These are phyloP conservation scores for Gambelia wislizenii DNA, from an alignment of 2,797 vertebrate species.

Conservation along the genomic window DNA sequence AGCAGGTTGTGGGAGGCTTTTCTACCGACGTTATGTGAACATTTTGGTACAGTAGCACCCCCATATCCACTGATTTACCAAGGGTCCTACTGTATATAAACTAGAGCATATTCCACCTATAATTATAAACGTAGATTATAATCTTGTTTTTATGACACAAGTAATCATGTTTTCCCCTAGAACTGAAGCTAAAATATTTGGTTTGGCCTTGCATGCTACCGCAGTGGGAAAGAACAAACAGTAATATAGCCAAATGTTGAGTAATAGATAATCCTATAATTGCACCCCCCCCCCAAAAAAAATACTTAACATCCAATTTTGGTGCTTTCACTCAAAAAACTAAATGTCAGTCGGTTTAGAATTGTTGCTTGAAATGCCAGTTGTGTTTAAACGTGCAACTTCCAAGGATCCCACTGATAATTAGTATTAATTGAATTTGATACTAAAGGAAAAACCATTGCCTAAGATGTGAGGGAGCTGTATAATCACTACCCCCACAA, in stretches of 20 bases:
- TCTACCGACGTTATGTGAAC: slow-evolving; percentile 59
- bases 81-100: no score
- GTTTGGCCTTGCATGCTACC: background rate
- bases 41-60: no score
- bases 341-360: slow-evolving; percentile 44
- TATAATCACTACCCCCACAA: slow-evolving; percentile 35
- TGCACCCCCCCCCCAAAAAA: background rate
- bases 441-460: slow-evolving; percentile 22
- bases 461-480: slow-evolving; percentile 46
- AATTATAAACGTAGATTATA: slow-evolving; percentile 29
- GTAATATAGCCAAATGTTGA: background rate
- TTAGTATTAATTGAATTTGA: slow-evolving; percentile 55
- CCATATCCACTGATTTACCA: no score
- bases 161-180: background rate
- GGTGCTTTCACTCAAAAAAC: slow-evolving; percentile 36
- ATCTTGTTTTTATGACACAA: slow-evolving; percentile 32
- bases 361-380: slow-evolving; percentile 48
- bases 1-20: background rate
- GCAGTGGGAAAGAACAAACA: background rate
- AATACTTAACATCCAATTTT: slow-evolving; percentile 18
- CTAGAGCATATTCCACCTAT: slow-evolving; percentile 39
- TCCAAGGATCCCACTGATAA: slow-evolving; percentile 46
- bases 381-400: slow-evolving; percentile 45
- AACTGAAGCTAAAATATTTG: slow-evolving; percentile 36
- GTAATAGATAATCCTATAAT: background rate